Evolutionary conservation across 2,888 invertebrate species (phyloP).

Genomic region (Silvanus unidentatus): DNA sequence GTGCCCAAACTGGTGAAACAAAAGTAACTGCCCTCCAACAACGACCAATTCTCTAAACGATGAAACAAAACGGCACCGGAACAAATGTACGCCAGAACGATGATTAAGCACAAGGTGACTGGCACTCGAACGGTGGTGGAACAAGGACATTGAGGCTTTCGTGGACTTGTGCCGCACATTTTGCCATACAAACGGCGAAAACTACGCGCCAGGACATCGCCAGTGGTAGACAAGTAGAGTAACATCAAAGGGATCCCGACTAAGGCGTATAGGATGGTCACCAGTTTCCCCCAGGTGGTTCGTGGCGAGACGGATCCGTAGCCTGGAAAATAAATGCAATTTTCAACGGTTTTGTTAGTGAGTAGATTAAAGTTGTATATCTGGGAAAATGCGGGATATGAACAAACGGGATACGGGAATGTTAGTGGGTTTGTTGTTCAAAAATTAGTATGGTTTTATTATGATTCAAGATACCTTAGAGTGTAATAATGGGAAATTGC

Average conservation of each 20-base stretch:
- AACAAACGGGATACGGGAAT: too few relatives aligned
- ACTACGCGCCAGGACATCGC: conserved; percentile 58
- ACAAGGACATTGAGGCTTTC: conserved; percentile 43
- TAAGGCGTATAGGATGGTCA: conserved; percentile 78
- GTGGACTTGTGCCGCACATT: conserved; percentile 62
- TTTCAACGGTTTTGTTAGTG: not conserved
- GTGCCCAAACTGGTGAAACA: conserved; percentile 71
- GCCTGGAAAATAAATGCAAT: conserved; percentile 60
- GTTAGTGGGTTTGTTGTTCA: too few relatives aligned
- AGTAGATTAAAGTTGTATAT: too few relatives aligned
- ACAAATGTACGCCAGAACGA: conserved; percentile 80
- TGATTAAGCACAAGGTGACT: conserved; percentile 75
- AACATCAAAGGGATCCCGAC: conserved; percentile 84
- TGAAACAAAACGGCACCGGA: conserved; percentile 87
- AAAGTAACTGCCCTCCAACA: conserved; percentile 70
- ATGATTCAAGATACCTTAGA: too few relatives aligned
- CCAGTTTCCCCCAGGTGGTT: conserved; percentile 72
- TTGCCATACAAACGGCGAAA: conserved; percentile 32
- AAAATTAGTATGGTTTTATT: too few relatives aligned
- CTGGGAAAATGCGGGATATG: too few relatives aligned
- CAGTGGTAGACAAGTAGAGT: conserved; percentile 81
- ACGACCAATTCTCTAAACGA: conserved; percentile 85
- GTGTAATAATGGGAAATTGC: too few relatives aligned
- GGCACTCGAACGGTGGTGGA: conserved; percentile 72
- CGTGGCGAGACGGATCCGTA: conserved; percentile 79